Conservation (phyloP, 2,113 vertebrate species). For the Mohoua ochrocephala region DNA sequence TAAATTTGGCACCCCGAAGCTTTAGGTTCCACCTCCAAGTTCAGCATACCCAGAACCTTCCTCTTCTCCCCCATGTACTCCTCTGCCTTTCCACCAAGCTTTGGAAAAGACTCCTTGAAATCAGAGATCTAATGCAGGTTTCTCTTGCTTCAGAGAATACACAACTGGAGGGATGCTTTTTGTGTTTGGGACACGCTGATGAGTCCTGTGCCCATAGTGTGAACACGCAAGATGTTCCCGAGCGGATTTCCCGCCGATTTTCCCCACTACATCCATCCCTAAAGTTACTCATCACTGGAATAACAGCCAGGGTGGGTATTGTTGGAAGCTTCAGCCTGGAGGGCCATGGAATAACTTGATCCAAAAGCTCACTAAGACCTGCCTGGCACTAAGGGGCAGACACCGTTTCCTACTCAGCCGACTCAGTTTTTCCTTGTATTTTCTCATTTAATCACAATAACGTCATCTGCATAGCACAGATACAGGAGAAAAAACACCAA, state of each 20-base stretch:
- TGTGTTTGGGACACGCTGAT: not conserved
- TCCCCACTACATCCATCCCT: rapidly evolving
- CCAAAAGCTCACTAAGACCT: not conserved
- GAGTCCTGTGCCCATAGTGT: not conserved
- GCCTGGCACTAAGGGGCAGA: not conserved
- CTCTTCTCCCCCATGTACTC: rapidly evolving
- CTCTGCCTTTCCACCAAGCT: not conserved
- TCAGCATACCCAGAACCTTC: not conserved
- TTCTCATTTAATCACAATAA: not conserved
- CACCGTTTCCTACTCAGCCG: not conserved
- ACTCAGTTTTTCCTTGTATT: not conserved
- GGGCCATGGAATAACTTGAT: not conserved
- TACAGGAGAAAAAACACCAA: not conserved
- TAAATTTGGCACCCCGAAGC: not conserved
- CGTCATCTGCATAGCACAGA: not conserved
- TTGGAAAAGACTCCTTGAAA: not conserved
- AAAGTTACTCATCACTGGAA: not conserved
- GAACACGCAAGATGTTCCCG: not conserved
- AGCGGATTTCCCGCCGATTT: not conserved
- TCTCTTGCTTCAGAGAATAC: not conserved
- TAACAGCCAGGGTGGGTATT: not conserved
- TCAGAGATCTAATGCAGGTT: not conserved
- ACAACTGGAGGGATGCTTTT: not conserved
- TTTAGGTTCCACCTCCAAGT: not conserved
- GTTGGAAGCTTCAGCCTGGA: not conserved